A percentile compares a stretch with the other conserved stretches of the same genome.
Conservation (phyloP, 2,797 vertebrate species). For the Hipposideros larvatus region DNA sequence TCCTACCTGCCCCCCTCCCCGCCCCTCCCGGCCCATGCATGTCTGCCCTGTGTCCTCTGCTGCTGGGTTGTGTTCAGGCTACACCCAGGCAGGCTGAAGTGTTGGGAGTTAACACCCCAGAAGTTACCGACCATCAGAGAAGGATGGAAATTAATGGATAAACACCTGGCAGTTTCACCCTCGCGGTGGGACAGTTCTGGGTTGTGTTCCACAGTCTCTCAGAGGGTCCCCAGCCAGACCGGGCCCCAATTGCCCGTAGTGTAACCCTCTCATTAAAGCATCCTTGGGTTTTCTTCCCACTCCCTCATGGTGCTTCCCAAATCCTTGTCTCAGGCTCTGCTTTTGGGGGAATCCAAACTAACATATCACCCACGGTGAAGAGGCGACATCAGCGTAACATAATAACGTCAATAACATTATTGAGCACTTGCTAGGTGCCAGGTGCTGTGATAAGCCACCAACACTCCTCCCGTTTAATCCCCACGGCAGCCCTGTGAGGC, state of each 20-base stretch:
- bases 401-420: background rate
- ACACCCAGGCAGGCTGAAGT: background rate
- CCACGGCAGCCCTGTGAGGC: rapidly evolving
- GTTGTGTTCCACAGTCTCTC: background rate
- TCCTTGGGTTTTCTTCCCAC: background rate
- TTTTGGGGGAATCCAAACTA: background rate
- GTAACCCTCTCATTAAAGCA: background rate
- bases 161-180: rapidly evolving
- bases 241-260: background rate
- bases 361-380: background rate
- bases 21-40: background rate
- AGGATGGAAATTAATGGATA: background rate
- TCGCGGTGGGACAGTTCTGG: background rate
- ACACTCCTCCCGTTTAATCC: rapidly evolving
- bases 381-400: background rate
- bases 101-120: background rate
- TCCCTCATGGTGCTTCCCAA: background rate
- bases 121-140: background rate
- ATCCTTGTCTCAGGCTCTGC: background rate
- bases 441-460: background rate
- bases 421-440: background rate
- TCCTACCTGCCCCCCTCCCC: background rate
- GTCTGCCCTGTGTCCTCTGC: background rate
- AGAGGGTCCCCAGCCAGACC: background rate
- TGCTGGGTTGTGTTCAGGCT: background rate